A percentile compares a stretch with the other conserved stretches of the same genome.
phyloP scores from a whole-genome alignment of 2,888 invertebrate genomes.

The Netelia fuscicornis region DNA sequence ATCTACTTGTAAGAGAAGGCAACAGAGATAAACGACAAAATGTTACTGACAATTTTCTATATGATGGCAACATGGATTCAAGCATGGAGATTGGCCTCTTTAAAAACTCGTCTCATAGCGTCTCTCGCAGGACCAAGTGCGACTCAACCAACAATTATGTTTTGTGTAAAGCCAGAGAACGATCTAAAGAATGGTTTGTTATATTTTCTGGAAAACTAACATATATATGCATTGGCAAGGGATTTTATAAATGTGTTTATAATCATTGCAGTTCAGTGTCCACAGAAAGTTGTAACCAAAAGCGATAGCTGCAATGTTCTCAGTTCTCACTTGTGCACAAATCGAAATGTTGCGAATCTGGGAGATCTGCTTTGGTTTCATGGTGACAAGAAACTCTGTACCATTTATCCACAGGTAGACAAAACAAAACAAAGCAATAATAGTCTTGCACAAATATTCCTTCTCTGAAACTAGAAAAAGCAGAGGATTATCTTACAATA shows the following conservation, averaged over 20 bases:
- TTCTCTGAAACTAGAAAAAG: conserved; percentile 25
- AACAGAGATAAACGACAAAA: conserved; percentile 76
- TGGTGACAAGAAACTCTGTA: conserved; percentile 86
- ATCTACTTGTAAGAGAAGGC: conserved; percentile 16
- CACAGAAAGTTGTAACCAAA: conserved; percentile 62
- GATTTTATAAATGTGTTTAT: conserved; percentile 10
- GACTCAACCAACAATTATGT: conserved; percentile 78
- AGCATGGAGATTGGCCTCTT: conserved; percentile 91
- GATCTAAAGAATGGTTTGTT: conserved; percentile 77
- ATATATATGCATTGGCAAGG: conserved; percentile 17
- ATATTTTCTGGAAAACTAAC: background rate
- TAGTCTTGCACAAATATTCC: background rate
- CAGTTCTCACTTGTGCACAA: conserved; percentile 86
- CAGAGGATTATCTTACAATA: background rate
- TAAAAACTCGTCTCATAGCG: conserved; percentile 88
- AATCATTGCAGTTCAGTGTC: conserved; percentile 46
- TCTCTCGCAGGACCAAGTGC: conserved; percentile 74
- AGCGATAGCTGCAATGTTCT: conserved; percentile 75
- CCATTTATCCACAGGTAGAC: conserved; percentile 87
- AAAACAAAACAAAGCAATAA: background rate
- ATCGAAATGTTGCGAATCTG: conserved; percentile 87
- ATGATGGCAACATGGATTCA: conserved; percentile 93
- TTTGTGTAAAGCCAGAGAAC: conserved; percentile 75
- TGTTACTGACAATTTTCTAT: conserved; percentile 93
- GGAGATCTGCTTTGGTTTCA: conserved; percentile 88